phyloP scores from a whole-genome alignment of 2,797 vertebrate species.

The Merluccius polli region DNA sequence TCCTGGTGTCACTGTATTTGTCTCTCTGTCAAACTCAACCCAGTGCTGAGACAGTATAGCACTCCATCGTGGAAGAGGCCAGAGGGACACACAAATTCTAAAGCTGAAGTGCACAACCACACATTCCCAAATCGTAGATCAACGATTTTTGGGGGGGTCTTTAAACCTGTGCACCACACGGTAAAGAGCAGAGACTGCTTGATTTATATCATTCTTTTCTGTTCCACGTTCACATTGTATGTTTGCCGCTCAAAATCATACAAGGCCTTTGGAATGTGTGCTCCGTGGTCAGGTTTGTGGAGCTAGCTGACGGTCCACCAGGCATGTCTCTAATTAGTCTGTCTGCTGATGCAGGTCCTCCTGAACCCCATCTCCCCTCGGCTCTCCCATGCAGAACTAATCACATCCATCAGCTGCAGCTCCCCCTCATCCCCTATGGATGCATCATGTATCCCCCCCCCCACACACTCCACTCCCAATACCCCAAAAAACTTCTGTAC shows the following conservation, averaged over 20 bases:
- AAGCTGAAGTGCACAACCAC: neutral
- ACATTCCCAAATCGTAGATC: neutral
- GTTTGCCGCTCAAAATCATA: neutral
- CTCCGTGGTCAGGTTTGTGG: slow-evolving; percentile 41
- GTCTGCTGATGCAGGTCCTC: slow-evolving; percentile 44
- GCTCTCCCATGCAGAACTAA: slow-evolving; percentile 59
- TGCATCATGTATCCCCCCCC: slow-evolving; percentile 14
- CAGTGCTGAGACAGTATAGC: neutral
- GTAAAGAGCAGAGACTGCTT: neutral
- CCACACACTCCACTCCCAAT: neutral
- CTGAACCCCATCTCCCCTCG: slow-evolving; percentile 39
- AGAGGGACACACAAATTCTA: neutral
- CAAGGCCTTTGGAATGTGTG: neutral
- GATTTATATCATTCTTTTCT: neutral
- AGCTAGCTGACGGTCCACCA: slow-evolving; percentile 34
- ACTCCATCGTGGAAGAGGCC: neutral
- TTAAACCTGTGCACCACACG: neutral
- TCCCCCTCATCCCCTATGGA: slow-evolving; percentile 32
- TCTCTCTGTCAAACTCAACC: neutral
- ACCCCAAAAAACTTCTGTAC: neutral
- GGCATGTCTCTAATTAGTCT: slow-evolving; percentile 54
- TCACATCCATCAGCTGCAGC: slow-evolving; percentile 46
- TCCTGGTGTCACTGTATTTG: neutral
- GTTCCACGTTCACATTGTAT: neutral
- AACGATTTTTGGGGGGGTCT: neutral